phyloP scores from a whole-genome alignment of 2,888 invertebrate genomes.

The Lasiommata megera region DNA sequence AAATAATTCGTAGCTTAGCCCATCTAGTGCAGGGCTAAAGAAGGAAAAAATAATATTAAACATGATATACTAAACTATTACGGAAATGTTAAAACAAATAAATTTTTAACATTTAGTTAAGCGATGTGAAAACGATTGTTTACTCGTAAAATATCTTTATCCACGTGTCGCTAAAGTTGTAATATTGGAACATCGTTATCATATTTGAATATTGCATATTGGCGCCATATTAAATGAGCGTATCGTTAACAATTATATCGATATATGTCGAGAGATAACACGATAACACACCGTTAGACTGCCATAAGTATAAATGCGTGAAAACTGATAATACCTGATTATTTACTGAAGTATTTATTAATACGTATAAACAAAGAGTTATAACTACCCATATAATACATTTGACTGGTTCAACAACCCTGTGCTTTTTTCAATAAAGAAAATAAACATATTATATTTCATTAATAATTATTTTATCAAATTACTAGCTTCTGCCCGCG shows the following conservation, averaged over 20 bases:
- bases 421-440: not conserved
- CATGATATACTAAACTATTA: too few relatives aligned
- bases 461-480: too few relatives aligned
- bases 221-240: constrained; percentile 45
- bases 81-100: too few relatives aligned
- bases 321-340: constrained; percentile 17
- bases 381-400: not conserved
- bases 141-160: not conserved
- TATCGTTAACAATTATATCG: constrained; percentile 41
- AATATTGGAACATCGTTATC: constrained; percentile 32
- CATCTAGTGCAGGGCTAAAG: too few relatives aligned
- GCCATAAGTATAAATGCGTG: constrained; percentile 29
- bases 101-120: too few relatives aligned
- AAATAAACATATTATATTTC: too few relatives aligned
- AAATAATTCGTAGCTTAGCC: too few relatives aligned
- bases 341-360: constrained; percentile 6
- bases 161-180: not conserved
- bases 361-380: not conserved
- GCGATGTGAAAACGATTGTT: not conserved
- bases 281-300: constrained; percentile 37
- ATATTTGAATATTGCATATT: constrained; percentile 37
- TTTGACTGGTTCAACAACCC: not conserved
- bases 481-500: too few relatives aligned
- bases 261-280: constrained; percentile 37
- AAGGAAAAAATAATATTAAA: too few relatives aligned